phyloP scores from a whole-genome alignment of 2,888 invertebrate genomes.

The Brenthis hecate region DNA sequence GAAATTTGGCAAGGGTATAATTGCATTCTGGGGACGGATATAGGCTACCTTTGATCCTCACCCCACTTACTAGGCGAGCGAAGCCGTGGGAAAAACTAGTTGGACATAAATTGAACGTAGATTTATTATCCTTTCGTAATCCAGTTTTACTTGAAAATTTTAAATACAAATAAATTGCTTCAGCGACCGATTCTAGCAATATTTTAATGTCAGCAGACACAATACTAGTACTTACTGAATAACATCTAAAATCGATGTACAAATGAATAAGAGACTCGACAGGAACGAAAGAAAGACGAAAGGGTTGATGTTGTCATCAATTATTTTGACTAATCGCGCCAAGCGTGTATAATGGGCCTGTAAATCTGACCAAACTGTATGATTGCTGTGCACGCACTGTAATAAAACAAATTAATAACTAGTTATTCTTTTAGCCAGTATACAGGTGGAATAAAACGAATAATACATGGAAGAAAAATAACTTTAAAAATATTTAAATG shows the following conservation, averaged over 20 bases:
- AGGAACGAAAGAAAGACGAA: slow-evolving; percentile 83
- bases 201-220: neutral
- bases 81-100: too few species aligned
- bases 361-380: slow-evolving; percentile 77
- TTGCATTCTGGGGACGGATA: too few species aligned
- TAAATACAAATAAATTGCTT: too few species aligned
- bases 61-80: too few species aligned
- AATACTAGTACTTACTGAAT: slow-evolving; percentile 74
- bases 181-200: neutral
- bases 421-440: neutral
- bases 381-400: slow-evolving; percentile 28
- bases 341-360: slow-evolving; percentile 83
- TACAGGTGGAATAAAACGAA: neutral
- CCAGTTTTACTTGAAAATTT: too few species aligned
- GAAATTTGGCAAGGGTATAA: too few species aligned
- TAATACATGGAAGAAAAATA: neutral
- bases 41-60: too few species aligned
- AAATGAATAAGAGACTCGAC: slow-evolving; percentile 84
- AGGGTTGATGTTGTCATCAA: slow-evolving; percentile 81
- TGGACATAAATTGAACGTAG: too few species aligned
- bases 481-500: neutral
- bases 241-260: slow-evolving; percentile 84
- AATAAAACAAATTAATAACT: slow-evolving; percentile 12
- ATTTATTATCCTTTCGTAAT: too few species aligned
- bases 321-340: slow-evolving; percentile 73